Evolutionary conservation across 2,888 invertebrate species (phyloP).

Genomic region (Mactromeris polynyma): DNA sequence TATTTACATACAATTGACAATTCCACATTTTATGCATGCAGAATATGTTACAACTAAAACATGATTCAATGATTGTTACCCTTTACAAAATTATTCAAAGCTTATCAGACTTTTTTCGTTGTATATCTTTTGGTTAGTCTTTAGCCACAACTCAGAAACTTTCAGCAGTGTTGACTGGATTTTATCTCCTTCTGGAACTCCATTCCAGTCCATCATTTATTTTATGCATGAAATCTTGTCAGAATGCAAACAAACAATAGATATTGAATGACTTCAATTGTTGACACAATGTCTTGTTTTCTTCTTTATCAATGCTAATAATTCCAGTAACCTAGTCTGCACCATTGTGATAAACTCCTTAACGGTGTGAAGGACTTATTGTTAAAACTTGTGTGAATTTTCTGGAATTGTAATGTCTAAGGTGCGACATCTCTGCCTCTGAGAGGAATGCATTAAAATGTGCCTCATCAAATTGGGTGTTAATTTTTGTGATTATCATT

Average conservation of each 20-base stretch:
- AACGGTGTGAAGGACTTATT: neutral
- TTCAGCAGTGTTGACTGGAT: too few species aligned
- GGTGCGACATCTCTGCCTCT: too few species aligned
- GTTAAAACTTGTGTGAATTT: neutral
- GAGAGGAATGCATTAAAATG: too few species aligned
- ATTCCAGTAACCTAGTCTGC: constrained; percentile 2
- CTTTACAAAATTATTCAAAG: too few species aligned
- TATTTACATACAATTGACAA: too few species aligned
- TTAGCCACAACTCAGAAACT: neutral
- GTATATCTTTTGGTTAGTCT: too few species aligned
- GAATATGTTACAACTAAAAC: too few species aligned
- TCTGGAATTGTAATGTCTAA: neutral
- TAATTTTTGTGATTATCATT: too few species aligned
- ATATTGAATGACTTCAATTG: constrained; percentile 9
- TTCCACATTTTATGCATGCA: too few species aligned
- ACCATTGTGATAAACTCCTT: neutral
- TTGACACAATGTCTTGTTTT: constrained; percentile 1
- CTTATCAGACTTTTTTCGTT: too few species aligned
- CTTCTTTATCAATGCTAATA: neutral
- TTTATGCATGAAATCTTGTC: neutral
- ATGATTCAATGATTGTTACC: too few species aligned
- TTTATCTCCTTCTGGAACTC: neutral
- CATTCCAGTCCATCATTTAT: neutral
- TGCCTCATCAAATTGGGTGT: too few species aligned
- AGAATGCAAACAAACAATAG: neutral